Conservation (phyloP, 92 coral and sea anemone species). For the Scolanthus callimorphus region DNA sequence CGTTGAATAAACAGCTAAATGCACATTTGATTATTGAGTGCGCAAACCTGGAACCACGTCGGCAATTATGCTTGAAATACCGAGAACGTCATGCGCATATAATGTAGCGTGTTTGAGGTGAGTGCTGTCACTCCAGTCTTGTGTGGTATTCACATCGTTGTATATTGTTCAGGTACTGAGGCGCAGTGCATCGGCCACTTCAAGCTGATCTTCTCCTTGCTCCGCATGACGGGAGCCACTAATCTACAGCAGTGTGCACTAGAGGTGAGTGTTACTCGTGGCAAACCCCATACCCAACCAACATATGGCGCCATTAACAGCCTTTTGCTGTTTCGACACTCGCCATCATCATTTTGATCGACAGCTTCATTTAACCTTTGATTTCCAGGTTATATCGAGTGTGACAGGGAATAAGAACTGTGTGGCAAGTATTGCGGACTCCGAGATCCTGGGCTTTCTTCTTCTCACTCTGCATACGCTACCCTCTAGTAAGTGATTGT, state of each 20-base stretch:
- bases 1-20: too few relatives aligned
- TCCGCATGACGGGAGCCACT: constrained; percentile 88
- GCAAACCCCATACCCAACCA: neutral
- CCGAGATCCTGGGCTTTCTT: constrained; percentile 81
- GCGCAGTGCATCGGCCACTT: constrained; percentile 94
- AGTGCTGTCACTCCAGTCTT: too few relatives aligned
- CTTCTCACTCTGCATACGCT: constrained; percentile 86
- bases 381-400: constrained; percentile 72
- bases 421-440: constrained; percentile 89
- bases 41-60: too few relatives aligned
- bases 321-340: too few relatives aligned
- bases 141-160: too few relatives aligned
- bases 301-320: too few relatives aligned
- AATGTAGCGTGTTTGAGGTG: too few relatives aligned
- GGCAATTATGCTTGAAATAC: too few relatives aligned
- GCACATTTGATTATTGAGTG: too few relatives aligned
- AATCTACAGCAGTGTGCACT: constrained; percentile 86
- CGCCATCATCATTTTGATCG: too few relatives aligned
- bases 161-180: constrained; percentile 68
- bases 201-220: constrained; percentile 79
- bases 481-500: constrained; percentile 81
- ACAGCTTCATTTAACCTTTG: too few relatives aligned
- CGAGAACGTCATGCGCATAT: too few relatives aligned
- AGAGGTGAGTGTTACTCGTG: constrained; percentile 48
- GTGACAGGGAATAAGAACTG: constrained; percentile 95